Base-by-base conservation (phyloP, 2,113 vertebrate species). In the Paraplagusia blochii region DNA sequence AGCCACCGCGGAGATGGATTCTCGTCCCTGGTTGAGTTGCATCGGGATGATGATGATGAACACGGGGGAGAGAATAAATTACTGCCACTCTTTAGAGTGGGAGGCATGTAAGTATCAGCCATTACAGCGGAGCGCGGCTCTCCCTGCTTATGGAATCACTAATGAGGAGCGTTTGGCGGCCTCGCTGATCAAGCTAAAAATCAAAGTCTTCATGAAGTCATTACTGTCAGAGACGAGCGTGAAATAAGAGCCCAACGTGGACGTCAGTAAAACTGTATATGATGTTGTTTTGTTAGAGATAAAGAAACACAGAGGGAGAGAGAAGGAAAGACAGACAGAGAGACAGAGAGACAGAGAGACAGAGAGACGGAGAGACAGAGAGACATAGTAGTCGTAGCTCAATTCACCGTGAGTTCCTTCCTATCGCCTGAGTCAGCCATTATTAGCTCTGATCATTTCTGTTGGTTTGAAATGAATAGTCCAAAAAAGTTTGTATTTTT, bases 41-140 rank as follows among this genome's bases (percentile, higher is more conserved):
- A 79, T 81, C 69, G 55, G 69, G 74, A 85, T 79, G 81, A 85
- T 74, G 74, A 85, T 79, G 81, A 85, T 74, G 80, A 80, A 68
- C 61, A 62, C 79, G 48, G 62, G 61, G 71, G 61, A 71, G 78
- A 76, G 85, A 83, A 85, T 87, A 83, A 79, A 87, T 87, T 84
- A 83, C 79, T 17, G 12, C 58, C 58, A 74, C 69, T 65, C 77
- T 76, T 74, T 77, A 53, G 82, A 82, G 80, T 78, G 72, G 76
- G 72, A 86, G 77, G 72, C 77, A 76, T 81, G 85, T 80, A 79
- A 80, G 72, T 76, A 81, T 66, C 69, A 78, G 73, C 53, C 16
- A 61, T 72, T 72, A 76, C 73, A 78, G 63, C 77, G 44, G 57
- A 58, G 63, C 65, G 34, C 63, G 47, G 68, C 75, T 58, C 77